Conservation (phyloP, 1,140 invertebrate genomes). For the Thalassaphorura encarpata region DNA sequence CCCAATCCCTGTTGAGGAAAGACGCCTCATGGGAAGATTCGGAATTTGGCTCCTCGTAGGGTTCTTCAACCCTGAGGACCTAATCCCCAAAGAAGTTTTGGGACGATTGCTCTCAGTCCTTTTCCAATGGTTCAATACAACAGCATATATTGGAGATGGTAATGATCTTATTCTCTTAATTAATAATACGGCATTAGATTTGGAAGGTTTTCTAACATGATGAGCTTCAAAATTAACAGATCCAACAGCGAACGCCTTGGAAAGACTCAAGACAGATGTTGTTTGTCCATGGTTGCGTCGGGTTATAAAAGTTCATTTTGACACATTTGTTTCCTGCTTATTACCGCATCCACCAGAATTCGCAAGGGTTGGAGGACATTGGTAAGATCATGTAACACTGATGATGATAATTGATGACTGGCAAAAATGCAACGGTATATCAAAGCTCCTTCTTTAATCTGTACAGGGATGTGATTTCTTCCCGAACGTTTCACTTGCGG, state of each 20-base stretch:
- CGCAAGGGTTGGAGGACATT: slow-evolving; percentile 84
- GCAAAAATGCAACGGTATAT: background rate
- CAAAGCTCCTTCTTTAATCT: background rate
- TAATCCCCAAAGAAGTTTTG: slow-evolving; percentile 73
- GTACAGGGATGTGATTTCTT: slow-evolving; percentile 71
- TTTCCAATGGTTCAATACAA: slow-evolving; percentile 99
- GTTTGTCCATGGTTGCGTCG: slow-evolving; percentile 84
- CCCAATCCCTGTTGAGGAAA: slow-evolving; percentile 49
- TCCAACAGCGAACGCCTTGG: slow-evolving; percentile 71
- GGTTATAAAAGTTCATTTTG: slow-evolving; percentile 73
- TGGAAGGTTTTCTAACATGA: background rate
- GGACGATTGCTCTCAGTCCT: slow-evolving; percentile 87
- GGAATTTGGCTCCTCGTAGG: slow-evolving; percentile 95
- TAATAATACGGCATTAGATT: background rate
- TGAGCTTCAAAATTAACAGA: slow-evolving; percentile 41
- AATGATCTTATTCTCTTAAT: slow-evolving; percentile 4
- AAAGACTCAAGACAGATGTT: slow-evolving; percentile 86
- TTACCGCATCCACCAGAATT: slow-evolving; percentile 79
- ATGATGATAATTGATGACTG: slow-evolving; percentile 5
- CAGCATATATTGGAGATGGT: slow-evolving; percentile 92
- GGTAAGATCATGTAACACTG: too few species aligned
- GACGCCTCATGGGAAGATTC: slow-evolving; percentile 83
- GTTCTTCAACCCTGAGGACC: slow-evolving; percentile 71
- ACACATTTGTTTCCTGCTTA: slow-evolving; percentile 74
- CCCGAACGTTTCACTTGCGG: slow-evolving; percentile 83